Evolutionary conservation across 2,113 vertebrate genomes (phyloP).

Genomic region (Tachuris rubrigastra): DNA sequence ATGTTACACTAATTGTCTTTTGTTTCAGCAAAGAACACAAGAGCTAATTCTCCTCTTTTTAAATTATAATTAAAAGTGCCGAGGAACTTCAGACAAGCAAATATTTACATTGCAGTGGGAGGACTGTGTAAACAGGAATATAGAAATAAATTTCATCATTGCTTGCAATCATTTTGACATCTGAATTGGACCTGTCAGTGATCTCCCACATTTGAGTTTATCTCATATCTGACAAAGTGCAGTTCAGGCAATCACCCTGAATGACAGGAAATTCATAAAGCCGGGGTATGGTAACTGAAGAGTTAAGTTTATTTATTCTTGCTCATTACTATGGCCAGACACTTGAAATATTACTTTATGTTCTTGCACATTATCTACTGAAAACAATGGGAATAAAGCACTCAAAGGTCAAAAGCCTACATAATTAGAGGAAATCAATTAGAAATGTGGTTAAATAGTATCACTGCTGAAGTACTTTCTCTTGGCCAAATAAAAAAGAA

Average conservation of each 20-base stretch:
- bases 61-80: neutral
- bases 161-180: neutral
- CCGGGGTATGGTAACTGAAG: slow-evolving; percentile 23
- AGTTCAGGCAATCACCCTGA: slow-evolving; percentile 58
- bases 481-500: neutral
- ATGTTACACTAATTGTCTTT: neutral
- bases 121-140: neutral
- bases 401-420: slow-evolving; percentile 66
- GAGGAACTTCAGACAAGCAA: slow-evolving; percentile 4
- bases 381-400: slow-evolving; percentile 74
- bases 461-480: slow-evolving; percentile 25
- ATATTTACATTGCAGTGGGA: slow-evolving; percentile 10
- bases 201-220: neutral
- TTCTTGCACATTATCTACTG: slow-evolving; percentile 70
- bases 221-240: neutral
- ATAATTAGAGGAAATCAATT: slow-evolving; percentile 77
- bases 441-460: slow-evolving; percentile 54
- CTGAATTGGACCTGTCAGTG: neutral
- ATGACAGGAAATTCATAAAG: slow-evolving; percentile 70
- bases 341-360: slow-evolving; percentile 60
- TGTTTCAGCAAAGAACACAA: neutral
- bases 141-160: neutral
- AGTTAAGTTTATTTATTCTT: slow-evolving; percentile 61
- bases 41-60: neutral
- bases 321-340: slow-evolving; percentile 57